phyloP scores from a whole-genome alignment of 2,797 vertebrate genomes.

The Setipinna tenuifilis region DNA sequence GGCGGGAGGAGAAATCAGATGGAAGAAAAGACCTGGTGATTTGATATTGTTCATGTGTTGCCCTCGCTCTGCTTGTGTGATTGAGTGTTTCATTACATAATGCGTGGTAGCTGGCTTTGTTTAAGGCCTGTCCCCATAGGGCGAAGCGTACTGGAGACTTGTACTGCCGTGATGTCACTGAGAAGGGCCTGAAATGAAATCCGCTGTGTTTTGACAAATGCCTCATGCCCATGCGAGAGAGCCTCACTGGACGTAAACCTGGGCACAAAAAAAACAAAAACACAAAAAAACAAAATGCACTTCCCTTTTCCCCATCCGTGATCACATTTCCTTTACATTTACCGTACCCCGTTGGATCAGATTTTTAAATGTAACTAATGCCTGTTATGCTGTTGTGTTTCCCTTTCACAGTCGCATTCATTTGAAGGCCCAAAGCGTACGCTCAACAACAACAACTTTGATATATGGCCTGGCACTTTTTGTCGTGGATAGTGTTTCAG shows the following conservation, averaged over 20 bases:
- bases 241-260: constrained; percentile 44
- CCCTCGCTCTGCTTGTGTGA: constrained; percentile 41
- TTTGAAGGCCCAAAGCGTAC: neutral
- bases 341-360: constrained; percentile 10
- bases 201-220: constrained; percentile 49
- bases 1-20: neutral
- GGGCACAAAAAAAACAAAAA: neutral
- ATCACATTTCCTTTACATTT: constrained; percentile 44
- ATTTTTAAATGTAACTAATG: neutral
- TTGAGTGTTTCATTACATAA: constrained; percentile 43
- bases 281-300: neutral
- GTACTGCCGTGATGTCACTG: constrained; percentile 48
- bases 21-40: constrained; percentile 24
- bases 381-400: neutral
- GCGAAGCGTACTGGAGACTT: constrained; percentile 29
- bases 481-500: neutral
- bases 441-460: neutral
- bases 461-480: neutral
- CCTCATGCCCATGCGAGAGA: constrained; percentile 37
- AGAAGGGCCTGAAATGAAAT: constrained; percentile 40
- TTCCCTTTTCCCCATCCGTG: neutral
- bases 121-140: constrained; percentile 37
- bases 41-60: constrained; percentile 44
- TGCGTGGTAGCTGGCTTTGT: constrained; percentile 48
- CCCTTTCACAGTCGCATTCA: neutral